phyloP scores from a whole-genome alignment of 2,113 vertebrate species.

The Epinephelus fuscoguttatus region DNA sequence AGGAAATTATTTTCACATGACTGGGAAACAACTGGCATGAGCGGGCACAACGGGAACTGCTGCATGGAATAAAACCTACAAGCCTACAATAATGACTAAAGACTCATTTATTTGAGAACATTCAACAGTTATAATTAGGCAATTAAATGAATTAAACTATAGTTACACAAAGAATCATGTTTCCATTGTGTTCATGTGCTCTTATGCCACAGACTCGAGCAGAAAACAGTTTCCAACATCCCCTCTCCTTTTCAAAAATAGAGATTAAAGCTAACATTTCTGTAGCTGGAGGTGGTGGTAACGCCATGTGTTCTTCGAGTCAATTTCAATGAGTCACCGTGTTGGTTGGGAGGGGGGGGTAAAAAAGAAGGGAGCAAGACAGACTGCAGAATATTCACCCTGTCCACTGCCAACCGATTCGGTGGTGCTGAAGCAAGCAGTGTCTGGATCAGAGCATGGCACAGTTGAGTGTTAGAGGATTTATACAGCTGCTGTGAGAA shows the following conservation, averaged over 20 bases:
- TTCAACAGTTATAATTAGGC: neutral
- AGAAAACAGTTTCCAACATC: neutral
- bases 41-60: neutral
- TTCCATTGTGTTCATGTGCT: neutral
- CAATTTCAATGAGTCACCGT: slow-evolving; percentile 72
- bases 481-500: slow-evolving; percentile 20
- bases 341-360: slow-evolving; percentile 18
- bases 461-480: slow-evolving; percentile 14
- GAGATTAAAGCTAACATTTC: slow-evolving; percentile 38
- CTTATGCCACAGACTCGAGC: neutral
- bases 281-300: slow-evolving; percentile 31
- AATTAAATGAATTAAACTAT: neutral
- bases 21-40: neutral
- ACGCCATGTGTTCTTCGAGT: slow-evolving; percentile 53
- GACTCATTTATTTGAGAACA: neutral
- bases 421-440: slow-evolving; percentile 64
- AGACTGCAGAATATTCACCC: slow-evolving; percentile 54
- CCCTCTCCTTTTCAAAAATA: neutral
- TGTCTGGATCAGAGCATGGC: slow-evolving; percentile 48
- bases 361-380: slow-evolving; percentile 36
- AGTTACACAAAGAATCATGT: neutral
- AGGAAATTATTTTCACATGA: slow-evolving; percentile 1
- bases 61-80: neutral
- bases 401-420: slow-evolving; percentile 36
- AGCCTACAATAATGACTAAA: neutral